Evolutionary conservation across 2,797 vertebrate genomes (phyloP), one percentile per base, ranked within the genome.

Genomic region (Cyclura pinguis): DNA sequence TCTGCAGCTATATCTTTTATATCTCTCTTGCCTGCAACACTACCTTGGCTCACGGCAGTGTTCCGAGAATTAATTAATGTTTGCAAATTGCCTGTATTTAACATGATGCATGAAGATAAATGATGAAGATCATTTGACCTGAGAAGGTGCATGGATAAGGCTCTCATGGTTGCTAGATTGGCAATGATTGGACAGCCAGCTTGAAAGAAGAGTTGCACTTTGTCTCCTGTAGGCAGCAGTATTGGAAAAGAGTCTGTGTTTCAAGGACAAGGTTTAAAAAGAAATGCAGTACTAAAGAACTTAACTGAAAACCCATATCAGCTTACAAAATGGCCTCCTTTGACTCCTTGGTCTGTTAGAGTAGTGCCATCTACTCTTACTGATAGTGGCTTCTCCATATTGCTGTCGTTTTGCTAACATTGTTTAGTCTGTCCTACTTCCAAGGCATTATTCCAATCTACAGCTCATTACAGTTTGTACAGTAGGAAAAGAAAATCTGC

Each of bases 21-120:
- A 77, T 69, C 73, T 47, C 59, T 84, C 62, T 78, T 35, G 57
- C 73, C 81, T 77, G 29, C 64, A 47, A 0, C 67, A 81, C 0
- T 92, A 87, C 86, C 1, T 0, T 78, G 62, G 38, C 38, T 88
- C 57, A 52, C 0, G 18, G 72, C 13, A 76, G 29, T 84, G n/a
- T 50, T 55, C 55, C 0, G 73, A 74, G 74, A 64, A 80, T 69
- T 94, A 92, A 89, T 14, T 92, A 57, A 1, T 1, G 80, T 91
- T 91, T 91, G 86, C 85, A 81, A 91, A 91, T 13, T 82, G 62
- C 73, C 74, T 84, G 50, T 76, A 92, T 64, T 91, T 85, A 91
- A 87, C 90, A 73, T 83, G 91, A 86, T 52, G 74, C 78, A 24
- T 6, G 81, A 86, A 85, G 85, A 92, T 57, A 93, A 84, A 0